These are phyloP conservation scores for Pteronotus mesoamericanus DNA, from an alignment of 2,797 vertebrate genomes.

Conservation along the genomic window DNA sequence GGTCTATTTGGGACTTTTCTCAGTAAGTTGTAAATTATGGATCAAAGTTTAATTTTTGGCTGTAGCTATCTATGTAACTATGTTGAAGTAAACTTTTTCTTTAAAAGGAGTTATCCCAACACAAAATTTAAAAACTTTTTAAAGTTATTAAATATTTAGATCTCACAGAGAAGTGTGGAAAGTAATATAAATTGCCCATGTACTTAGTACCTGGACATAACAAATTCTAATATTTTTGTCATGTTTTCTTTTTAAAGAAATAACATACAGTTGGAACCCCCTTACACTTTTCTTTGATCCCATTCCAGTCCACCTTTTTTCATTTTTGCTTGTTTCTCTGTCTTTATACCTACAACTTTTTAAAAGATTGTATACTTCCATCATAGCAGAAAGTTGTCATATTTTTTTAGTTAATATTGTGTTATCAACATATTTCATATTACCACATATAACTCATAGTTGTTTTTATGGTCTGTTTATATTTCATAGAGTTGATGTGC, in stretches of 20 bases:
- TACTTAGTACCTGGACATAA: not conserved
- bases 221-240: not conserved
- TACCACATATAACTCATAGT: not conserved
- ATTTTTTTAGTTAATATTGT: not conserved
- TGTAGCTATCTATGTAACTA: not conserved
- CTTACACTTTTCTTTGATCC: not conserved
- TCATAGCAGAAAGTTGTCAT: not conserved
- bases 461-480: not conserved
- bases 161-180: not conserved
- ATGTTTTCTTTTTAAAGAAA: not conserved
- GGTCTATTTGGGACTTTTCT: not conserved
- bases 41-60: conserved; percentile 4
- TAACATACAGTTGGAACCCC: not conserved
- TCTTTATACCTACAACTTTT: not conserved
- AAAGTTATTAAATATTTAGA: not conserved
- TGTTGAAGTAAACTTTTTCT: not conserved
- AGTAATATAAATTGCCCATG: not conserved
- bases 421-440: not conserved
- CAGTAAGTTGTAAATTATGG: not conserved
- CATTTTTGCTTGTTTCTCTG: not conserved
- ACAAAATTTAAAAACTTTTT: not conserved
- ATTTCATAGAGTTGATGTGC: not conserved
- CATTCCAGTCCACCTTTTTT: not conserved
- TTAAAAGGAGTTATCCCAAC: not conserved
- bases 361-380: not conserved